Evolutionary conservation across 2,888 invertebrate genomes (phyloP).

Genomic region (Trissolcus japonicus): DNA sequence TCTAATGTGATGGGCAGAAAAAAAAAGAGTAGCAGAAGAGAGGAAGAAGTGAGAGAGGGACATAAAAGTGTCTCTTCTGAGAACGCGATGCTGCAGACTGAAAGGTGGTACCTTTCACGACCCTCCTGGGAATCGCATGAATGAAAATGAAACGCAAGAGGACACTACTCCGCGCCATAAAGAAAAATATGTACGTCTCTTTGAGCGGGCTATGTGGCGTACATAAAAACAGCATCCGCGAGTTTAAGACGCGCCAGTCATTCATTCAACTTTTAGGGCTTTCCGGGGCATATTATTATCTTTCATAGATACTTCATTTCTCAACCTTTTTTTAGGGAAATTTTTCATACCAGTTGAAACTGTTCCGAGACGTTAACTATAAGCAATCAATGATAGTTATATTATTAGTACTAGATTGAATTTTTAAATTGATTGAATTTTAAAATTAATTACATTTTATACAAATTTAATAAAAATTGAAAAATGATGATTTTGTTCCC

Average conservation of each 20-base stretch:
- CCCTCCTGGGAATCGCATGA: conserved; percentile 61
- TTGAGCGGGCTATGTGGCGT: conserved; percentile 40
- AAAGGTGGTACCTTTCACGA: conserved; percentile 62
- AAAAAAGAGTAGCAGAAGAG: conserved; percentile 13
- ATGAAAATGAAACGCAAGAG: conserved; percentile 66
- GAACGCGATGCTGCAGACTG: conserved; percentile 61
- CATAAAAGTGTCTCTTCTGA: conserved; percentile 61
- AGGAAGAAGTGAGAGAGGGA: conserved; percentile 30
- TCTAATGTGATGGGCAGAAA: conserved; percentile 57
- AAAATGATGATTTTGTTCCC: no score
- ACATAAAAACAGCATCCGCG: neutral
- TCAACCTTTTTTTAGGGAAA: conserved; percentile 27
- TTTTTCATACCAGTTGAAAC: conserved; percentile 11
- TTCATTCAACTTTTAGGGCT: conserved; percentile 50
- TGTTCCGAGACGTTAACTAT: no score
- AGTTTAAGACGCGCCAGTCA: conserved; percentile 14
- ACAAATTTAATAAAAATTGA: no score
- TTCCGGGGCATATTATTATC: conserved; percentile 43
- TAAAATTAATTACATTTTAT: no score
- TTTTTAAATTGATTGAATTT: no score
- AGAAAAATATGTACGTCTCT: conserved; percentile 56
- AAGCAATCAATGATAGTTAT: no score
- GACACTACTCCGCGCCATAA: conserved; percentile 51
- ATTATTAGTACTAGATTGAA: no score
- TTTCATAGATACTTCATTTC: conserved; percentile 44